Conservation (phyloP, 1,140 invertebrate species). For the Drosophila asahinai region DNA sequence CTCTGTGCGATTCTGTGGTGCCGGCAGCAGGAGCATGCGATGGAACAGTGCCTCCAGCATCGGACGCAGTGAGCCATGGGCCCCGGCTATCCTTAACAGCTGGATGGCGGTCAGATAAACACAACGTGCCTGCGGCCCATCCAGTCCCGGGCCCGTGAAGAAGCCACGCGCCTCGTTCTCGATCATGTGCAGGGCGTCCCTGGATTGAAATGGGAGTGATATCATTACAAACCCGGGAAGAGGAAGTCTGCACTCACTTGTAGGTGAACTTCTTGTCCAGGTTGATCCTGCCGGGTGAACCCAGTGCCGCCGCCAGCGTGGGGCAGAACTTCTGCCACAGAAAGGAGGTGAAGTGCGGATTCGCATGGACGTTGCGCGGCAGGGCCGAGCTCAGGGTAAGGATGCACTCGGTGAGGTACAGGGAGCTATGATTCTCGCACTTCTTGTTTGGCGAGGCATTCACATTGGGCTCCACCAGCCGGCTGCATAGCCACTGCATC, state of each 20-base stretch:
- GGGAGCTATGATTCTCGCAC: conserved; percentile 88
- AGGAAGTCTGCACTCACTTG: conserved; percentile 63
- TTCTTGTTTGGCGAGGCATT: conserved; percentile 86
- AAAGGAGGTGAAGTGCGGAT: conserved; percentile 93
- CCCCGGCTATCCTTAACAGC: conserved; percentile 93
- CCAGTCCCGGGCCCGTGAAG: conserved; percentile 80
- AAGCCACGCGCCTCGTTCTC: conserved; percentile 84
- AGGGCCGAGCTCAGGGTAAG: conserved; percentile 93
- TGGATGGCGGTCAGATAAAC: conserved; percentile 89
- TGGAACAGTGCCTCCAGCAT: conserved; percentile 97
- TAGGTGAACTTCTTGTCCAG: conserved; percentile 85
- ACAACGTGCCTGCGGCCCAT: conserved; percentile 83
- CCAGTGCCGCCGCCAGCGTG: conserved; percentile 93
- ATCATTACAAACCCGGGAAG: background rate
- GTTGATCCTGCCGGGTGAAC: conserved; percentile 88
- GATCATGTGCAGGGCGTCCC: conserved; percentile 84
- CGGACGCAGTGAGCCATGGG: conserved; percentile 92
- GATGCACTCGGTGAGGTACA: conserved; percentile 94
- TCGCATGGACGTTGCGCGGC: conserved; percentile 92
- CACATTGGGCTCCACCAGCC: conserved; percentile 90
- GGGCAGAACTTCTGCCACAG: conserved; percentile 97
- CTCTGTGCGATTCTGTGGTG: conserved; percentile 93
- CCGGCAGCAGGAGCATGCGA: conserved; percentile 95
- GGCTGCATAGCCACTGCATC: conserved; percentile 94
- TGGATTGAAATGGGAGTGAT: background rate